Evolutionary conservation across 2,797 vertebrate genomes (phyloP).

Genomic region (Alca torda): DNA sequence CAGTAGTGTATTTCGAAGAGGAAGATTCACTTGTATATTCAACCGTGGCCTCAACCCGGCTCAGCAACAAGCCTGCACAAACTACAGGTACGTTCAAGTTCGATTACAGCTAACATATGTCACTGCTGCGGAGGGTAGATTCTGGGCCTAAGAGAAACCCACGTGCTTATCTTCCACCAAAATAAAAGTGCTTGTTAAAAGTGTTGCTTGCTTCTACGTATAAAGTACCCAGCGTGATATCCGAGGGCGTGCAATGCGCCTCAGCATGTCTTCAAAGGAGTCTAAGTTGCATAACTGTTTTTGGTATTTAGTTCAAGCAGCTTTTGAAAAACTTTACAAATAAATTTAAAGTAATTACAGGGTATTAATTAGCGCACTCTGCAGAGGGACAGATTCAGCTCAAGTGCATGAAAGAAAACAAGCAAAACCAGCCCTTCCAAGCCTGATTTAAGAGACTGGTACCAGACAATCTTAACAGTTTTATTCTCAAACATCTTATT

Average conservation of each 20-base stretch:
- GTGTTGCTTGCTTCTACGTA: neutral
- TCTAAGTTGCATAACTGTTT: neutral
- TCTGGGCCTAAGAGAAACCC: neutral
- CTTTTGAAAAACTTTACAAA: slow-evolving; percentile 3
- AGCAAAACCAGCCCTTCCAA: neutral
- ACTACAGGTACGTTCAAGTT: neutral
- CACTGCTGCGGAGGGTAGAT: neutral
- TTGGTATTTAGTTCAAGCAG: slow-evolving; percentile 8
- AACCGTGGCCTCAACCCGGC: neutral
- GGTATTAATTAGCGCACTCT: neutral
- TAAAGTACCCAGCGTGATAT: neutral
- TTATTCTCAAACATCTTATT: neutral
- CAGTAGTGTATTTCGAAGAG: neutral
- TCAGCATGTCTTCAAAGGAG: neutral
- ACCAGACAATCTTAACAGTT: neutral
- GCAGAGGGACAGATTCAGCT: neutral
- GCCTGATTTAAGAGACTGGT: neutral
- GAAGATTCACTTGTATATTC: neutral
- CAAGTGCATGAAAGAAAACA: neutral
- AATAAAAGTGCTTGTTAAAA: neutral
- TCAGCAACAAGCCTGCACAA: neutral
- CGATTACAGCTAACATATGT: neutral
- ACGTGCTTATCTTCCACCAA: neutral
- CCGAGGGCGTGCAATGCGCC: neutral
- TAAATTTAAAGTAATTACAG: neutral